phyloP scores from a whole-genome alignment of 2,797 vertebrate species.

The Spondyliosoma cantharus region DNA sequence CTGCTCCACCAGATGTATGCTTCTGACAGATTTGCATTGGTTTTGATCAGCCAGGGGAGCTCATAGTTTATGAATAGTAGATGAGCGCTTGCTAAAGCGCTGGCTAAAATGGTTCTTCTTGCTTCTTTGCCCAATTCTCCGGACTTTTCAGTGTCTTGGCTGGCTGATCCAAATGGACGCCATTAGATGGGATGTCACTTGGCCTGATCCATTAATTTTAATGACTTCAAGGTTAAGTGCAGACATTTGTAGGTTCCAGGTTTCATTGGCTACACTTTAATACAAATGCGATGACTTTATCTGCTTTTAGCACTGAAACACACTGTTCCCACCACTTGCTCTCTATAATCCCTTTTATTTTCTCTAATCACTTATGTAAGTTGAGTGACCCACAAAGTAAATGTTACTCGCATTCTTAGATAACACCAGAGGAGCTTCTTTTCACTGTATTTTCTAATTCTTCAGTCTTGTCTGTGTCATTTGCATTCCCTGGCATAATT shows the following conservation, averaged over 20 bases:
- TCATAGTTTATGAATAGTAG: conserved; percentile 49
- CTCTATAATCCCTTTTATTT: conserved; percentile 36
- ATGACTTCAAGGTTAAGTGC: conserved; percentile 55
- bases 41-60: conserved; percentile 48
- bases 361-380: conserved; percentile 27
- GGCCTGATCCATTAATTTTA: conserved; percentile 52
- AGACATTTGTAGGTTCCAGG: conserved; percentile 33
- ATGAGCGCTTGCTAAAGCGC: conserved; percentile 11
- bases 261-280: conserved; percentile 27
- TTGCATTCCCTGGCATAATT: conserved; percentile 14
- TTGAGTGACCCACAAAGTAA: conserved; percentile 30
- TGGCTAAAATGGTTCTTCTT: conserved; percentile 27
- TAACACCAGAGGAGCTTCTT: conserved; percentile 1
- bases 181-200: conserved; percentile 52
- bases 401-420: conserved; percentile 17
- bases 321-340: not conserved
- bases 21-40: conserved; percentile 29
- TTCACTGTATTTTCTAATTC: conserved; percentile 2
- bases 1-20: conserved; percentile 21
- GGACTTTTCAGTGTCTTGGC: conserved; percentile 14
- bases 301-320: conserved; percentile 20
- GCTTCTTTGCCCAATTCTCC: conserved; percentile 36
- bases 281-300: conserved; percentile 26
- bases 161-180: conserved; percentile 35
- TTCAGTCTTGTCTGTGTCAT: conserved; percentile 16